Percentiles rank a stretch among this genome's conserved stretches.
phyloP scores from a whole-genome alignment of 2,113 vertebrate species.

The Lamprotornis superbus region DNA sequence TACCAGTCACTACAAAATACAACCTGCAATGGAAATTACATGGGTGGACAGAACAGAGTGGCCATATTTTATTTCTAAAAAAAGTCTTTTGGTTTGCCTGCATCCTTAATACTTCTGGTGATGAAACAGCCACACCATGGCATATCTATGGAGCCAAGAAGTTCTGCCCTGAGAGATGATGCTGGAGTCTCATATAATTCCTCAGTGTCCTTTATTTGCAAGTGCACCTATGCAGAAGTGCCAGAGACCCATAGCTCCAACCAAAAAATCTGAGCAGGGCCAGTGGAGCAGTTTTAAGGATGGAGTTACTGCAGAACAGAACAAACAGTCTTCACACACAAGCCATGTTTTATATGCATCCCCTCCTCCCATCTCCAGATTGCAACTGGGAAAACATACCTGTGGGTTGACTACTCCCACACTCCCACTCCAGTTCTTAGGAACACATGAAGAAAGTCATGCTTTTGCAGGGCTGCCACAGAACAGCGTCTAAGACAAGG shows the following conservation, averaged over 20 bases:
- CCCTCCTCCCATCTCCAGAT: neutral
- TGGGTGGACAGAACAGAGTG: neutral
- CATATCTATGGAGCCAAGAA: conserved; percentile 10
- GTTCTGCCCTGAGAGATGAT: neutral
- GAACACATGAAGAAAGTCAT: neutral
- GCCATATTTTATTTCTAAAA: neutral
- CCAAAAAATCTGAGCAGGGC: neutral
- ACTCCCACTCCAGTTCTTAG: neutral
- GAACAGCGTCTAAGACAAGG: neutral
- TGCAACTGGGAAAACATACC: conserved; percentile 33
- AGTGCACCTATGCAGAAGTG: neutral
- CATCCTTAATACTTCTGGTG: neutral
- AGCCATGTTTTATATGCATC: neutral
- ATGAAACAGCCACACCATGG: neutral
- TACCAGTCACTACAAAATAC: neutral
- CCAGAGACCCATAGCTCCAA: neutral
- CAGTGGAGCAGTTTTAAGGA: neutral
- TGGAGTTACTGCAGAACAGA: conserved; percentile 35
- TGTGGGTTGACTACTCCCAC: neutral
- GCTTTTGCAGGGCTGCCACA: neutral
- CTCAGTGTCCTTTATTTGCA: neutral
- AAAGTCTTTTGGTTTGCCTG: neutral
- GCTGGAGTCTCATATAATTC: neutral
- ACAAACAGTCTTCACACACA: conserved; percentile 14
- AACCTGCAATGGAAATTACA: neutral